Conservation (phyloP, 2,888 invertebrate genomes). For the Tetrapedia diversipes region DNA sequence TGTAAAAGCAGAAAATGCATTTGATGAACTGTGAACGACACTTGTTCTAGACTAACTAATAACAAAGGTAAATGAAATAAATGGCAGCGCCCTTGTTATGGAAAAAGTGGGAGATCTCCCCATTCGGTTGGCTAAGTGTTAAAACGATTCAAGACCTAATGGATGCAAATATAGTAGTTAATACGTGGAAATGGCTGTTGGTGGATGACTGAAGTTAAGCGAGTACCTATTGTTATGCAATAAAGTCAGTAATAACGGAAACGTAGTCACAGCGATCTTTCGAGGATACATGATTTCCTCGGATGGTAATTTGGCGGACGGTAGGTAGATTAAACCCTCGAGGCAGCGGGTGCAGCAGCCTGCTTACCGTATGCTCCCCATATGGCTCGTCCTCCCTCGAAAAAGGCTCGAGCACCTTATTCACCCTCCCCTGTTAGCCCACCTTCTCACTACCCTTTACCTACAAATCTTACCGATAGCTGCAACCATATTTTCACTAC, state of each 20-base stretch:
- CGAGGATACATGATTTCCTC: constrained; percentile 77
- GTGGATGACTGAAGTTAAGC: too few relatives aligned
- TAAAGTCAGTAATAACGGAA: constrained; percentile 66
- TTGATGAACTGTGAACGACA: too few relatives aligned
- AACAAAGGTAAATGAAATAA: too few relatives aligned
- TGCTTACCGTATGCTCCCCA: constrained; percentile 83
- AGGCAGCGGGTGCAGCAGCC: constrained; percentile 75
- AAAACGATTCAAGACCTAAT: too few relatives aligned
- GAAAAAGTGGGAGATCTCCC: too few relatives aligned
- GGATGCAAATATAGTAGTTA: too few relatives aligned
- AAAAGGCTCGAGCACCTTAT: constrained; percentile 60
- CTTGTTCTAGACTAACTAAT: too few relatives aligned
- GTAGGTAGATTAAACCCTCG: constrained; percentile 82
- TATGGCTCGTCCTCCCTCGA: constrained; percentile 78
- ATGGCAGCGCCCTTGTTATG: too few relatives aligned
- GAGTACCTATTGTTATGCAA: constrained; percentile 22
- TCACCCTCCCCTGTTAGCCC: constrained; percentile 60
- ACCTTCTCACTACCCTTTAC: constrained; percentile 67
- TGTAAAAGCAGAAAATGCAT: too few relatives aligned
- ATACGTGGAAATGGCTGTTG: too few relatives aligned
- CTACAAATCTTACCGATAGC: constrained; percentile 47
- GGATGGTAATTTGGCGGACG: constrained; percentile 80
- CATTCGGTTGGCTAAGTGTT: too few relatives aligned
- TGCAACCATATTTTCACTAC: constrained; percentile 44
- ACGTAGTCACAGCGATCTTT: constrained; percentile 64